Evolutionary conservation across 2,113 vertebrate species (phyloP).

Genomic region (Platanista minor): DNA sequence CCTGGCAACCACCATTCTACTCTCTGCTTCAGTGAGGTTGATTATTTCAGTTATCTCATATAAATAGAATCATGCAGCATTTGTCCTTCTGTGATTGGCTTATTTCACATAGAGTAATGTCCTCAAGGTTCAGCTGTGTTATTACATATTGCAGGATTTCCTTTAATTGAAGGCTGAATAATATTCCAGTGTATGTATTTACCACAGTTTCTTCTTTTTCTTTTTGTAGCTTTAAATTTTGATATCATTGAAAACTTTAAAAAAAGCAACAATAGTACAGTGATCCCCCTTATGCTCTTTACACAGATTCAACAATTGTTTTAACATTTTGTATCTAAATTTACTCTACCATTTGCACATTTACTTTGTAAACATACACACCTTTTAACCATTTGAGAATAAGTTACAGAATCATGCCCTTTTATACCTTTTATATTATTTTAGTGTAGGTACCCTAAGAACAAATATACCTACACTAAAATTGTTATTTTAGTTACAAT

Average conservation of each 20-base stretch:
- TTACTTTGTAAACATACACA: background rate
- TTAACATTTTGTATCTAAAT: background rate
- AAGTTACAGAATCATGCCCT: background rate
- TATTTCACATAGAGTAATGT: background rate
- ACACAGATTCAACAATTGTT: background rate
- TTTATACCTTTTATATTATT: background rate
- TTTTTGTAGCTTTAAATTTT: background rate
- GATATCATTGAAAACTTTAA: background rate
- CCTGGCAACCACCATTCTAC: background rate
- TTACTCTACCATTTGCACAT: background rate
- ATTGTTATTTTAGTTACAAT: no score
- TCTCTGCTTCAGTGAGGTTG: background rate
- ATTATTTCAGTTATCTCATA: background rate
- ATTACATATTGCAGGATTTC: background rate
- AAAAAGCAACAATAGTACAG: background rate
- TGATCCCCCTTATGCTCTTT: background rate
- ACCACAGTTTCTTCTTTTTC: background rate
- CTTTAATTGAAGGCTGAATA: background rate
- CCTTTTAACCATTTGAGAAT: background rate
- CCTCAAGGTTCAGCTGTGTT: background rate
- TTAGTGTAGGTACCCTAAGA: background rate
- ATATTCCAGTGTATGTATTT: background rate
- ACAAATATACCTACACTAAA: background rate
- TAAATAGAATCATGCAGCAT: background rate
- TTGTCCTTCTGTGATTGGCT: background rate